These are phyloP conservation scores for Catharus minimus DNA, from an alignment of 2,113 vertebrate genomes.

Conservation along the genomic window DNA sequence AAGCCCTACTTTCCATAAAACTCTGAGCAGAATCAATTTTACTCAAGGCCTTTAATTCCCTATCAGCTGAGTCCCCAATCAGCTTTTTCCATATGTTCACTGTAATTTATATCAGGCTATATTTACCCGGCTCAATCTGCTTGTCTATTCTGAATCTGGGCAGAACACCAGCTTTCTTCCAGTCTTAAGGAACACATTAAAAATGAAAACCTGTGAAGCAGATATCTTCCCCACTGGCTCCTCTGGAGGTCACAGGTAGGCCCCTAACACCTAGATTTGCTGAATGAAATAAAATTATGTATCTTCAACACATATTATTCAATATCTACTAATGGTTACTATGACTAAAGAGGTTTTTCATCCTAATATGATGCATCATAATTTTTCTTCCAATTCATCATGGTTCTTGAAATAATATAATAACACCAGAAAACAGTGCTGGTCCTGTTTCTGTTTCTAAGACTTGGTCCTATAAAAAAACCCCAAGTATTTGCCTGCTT, in stretches of 20 bases:
- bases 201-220: neutral
- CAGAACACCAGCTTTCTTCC: conserved; percentile 25
- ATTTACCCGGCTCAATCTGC: conserved; percentile 56
- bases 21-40: conserved; percentile 33
- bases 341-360: neutral
- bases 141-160: conserved; percentile 44
- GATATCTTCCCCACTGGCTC: neutral
- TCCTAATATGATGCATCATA: neutral
- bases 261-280: neutral
- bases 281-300: neutral
- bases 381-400: neutral
- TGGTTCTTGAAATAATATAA: neutral
- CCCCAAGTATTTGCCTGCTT: neutral
- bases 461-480: neutral
- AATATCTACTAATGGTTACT: neutral
- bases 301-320: neutral
- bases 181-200: neutral
- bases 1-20: conserved; percentile 26
- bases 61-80: conserved; percentile 35
- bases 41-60: conserved; percentile 41
- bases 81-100: conserved; percentile 61
- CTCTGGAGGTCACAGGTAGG: neutral
- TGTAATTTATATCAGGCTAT: conserved; percentile 55
- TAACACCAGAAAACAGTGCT: neutral
- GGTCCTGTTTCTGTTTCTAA: neutral